Evolutionary conservation across 37 sponge, comb jelly and placozoan species (phyloP), one percentile per base, ranked within the genome.

Genomic region (Tethya wilhelma): DNA sequence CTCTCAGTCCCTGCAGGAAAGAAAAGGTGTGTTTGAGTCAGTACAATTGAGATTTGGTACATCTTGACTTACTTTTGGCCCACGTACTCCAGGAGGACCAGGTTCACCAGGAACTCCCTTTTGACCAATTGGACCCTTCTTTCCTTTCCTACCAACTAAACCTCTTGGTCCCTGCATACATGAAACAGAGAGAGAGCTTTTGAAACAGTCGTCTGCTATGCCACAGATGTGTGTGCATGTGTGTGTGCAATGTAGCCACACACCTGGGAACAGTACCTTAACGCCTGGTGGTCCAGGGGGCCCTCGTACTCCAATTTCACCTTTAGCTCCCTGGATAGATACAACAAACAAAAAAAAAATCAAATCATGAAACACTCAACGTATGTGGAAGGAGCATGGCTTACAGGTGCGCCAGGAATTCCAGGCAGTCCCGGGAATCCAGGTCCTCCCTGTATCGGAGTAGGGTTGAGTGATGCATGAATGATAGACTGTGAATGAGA

Each of bases 271-370:
- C 59, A 69, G 56, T 84, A 84, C 90, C 80, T 78, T 73, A 64
- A 55, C 56, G 9, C 90, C 90, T 41, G 85, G 90, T 3, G 66
- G 77, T 19, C 90, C 90, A 49, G 75, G 89, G 37, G 67, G 62
- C 0, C 89, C 89, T 39, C 23, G 41, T 31, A 75, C 44, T 2
- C 89, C 89, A 71, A 68, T 69, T 33, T 67, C 71, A 28, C 89
- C 89, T 44, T 69, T 62, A 3, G 23, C 5, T 14, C 89, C 89
- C 89, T 88, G 71, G 25, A 41, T 6, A 0, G 23, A 64, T 11
- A 70, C 25, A 38, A 70, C 9, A 42, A 20, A 23, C 32, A 34
- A 9, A 22, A 33, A 34, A 17, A 12, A 36, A 32, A 33, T 23
- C 39, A 14, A n/a, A 28, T 49, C 25, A 38, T 41, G 17, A 1